Percentiles rank a stretch among this genome's conserved stretches.
Conservation (phyloP, 2,113 vertebrate species). For the Piliocolobus tephrosceles region DNA sequence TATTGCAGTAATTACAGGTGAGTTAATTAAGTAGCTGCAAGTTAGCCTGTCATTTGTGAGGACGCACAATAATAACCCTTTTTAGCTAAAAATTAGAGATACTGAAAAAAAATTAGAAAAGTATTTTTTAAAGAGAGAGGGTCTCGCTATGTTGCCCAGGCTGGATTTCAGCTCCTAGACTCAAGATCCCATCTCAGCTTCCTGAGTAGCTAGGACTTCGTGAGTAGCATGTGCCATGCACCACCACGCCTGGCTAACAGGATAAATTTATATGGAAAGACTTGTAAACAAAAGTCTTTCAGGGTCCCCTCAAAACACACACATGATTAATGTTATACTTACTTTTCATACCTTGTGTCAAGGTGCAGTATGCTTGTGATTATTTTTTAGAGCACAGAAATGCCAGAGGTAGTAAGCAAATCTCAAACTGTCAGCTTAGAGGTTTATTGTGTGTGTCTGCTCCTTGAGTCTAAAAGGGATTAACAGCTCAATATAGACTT, state of each 20-base stretch:
- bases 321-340: background rate
- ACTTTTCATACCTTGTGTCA: background rate
- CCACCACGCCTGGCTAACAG: background rate
- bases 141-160: background rate
- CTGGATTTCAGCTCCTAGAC: background rate
- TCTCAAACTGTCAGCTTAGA: conserved; percentile 27
- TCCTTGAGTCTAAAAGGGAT: conserved; percentile 48
- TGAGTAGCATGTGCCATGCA: background rate
- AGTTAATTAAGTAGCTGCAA: background rate
- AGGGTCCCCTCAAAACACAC: background rate
- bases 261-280: background rate
- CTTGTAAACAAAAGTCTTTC: background rate
- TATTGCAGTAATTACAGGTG: background rate
- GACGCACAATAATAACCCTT: background rate
- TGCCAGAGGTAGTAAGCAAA: conserved; percentile 8
- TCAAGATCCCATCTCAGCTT: background rate
- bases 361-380: background rate
- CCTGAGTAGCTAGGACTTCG: background rate
- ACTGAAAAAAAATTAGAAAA: background rate
- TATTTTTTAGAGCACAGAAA: background rate
- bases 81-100: background rate
- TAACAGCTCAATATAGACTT: conserved; percentile 59
- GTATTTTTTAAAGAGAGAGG: background rate
- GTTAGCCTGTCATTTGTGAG: background rate
- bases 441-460: conserved; percentile 40